Evolutionary conservation across 2,888 invertebrate species (phyloP), one percentile per base, ranked within the genome.

Genomic region (Cylloceria caligata): DNA sequence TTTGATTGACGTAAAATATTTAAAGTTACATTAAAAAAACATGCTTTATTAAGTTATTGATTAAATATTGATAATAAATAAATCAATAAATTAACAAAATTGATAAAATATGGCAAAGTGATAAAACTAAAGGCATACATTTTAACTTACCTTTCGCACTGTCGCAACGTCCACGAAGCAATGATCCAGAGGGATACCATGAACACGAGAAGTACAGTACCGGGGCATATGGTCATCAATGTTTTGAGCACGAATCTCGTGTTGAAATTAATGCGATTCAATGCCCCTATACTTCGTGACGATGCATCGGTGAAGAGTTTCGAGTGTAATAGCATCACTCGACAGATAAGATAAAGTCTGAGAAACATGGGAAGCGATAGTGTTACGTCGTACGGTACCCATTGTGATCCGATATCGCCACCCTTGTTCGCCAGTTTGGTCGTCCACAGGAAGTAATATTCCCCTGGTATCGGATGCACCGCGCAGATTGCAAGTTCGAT

Each of bases 121-220:
- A 30, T 30, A 5, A 30, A 30, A 30, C 5, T 30, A 3, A 30
- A 30, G 30, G 3, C 3, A 30, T 30, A 30, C 5, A 30, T 39
- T 11, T 42, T 42, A n/a, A 34, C 94, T 94, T 94, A 99, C 99
- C 99, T 97, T 95, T 99, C 99, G 93, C 99, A 99, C 90, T 99
- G 98, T 87, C 99, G 95, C 88, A 99, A 94, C 84, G 99, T 98
- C 99, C 99, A 99, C 91, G 98, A 99, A 87, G 99, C 99, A 90
- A 99, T 99, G 93, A 99, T 98, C 99, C 99, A 99, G 85, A 99
- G 94, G 7, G 99, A 99, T 86, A 99, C 98, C 97, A 99, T 99
- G 95, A 99, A 99, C 88, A 99, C 99, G 91, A 99, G 95, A 90
- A 99, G 95, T 89, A 99, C 99, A 85, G 96, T 99, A 93, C 96